These are phyloP conservation scores for Luperina nickerlii DNA, from an alignment of 2,888 invertebrate species.

Conservation along the genomic window DNA sequence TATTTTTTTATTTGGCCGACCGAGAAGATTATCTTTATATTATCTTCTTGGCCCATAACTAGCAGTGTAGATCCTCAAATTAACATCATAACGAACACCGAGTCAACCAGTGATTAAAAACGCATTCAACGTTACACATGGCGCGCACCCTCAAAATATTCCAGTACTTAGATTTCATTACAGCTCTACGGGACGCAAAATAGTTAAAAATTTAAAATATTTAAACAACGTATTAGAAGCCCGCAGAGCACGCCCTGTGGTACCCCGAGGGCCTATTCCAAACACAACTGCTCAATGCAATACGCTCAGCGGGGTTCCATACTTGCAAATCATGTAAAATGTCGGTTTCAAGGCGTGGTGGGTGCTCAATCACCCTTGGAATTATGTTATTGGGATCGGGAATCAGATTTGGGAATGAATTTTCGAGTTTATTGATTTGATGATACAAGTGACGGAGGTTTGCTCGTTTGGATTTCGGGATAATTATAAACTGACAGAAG, in stretches of 20 bases:
- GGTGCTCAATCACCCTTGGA: conserved; percentile 62
- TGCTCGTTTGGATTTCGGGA: background rate
- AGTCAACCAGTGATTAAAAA: background rate
- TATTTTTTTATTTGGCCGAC: background rate
- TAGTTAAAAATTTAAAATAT: conserved; percentile 67
- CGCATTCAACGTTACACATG: background rate
- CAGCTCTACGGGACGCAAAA: conserved; percentile 68
- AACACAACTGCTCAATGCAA: conserved; percentile 77
- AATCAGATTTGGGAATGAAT: conserved; percentile 62
- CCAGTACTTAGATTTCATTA: conserved; percentile 66
- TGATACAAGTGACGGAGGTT: conserved; percentile 15
- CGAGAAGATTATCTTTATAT: background rate
- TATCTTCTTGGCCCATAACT: no score
- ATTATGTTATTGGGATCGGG: conserved; percentile 63
- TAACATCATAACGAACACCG: background rate
- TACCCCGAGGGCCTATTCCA: conserved; percentile 69
- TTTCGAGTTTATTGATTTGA: conserved; percentile 50
- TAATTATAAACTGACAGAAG: background rate
- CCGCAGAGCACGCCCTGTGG: conserved; percentile 87
- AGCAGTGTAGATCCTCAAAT: background rate
- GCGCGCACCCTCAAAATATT: conserved; percentile 34
- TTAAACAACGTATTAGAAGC: conserved; percentile 78
- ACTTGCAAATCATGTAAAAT: conserved; percentile 67
- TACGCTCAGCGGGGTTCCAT: conserved; percentile 75
- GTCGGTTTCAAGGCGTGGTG: conserved; percentile 70